Conservation (phyloP, 1,140 invertebrate species). For the Heterodera schachtii region DNA sequence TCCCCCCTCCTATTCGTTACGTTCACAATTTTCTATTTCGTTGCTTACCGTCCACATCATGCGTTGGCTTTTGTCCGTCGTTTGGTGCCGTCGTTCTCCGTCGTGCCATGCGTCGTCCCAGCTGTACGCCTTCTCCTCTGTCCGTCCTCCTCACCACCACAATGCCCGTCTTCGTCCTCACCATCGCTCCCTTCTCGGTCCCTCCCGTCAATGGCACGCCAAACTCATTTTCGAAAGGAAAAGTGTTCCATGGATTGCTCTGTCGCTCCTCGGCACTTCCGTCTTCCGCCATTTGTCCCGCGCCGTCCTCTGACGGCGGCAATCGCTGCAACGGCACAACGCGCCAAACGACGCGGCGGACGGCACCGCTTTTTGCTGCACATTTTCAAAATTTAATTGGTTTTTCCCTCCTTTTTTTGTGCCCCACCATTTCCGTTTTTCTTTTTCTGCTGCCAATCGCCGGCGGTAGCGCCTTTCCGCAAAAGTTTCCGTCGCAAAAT, state of each 20-base stretch:
- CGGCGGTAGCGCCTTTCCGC: background rate
- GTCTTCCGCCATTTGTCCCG: background rate
- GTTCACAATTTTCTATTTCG: too few species aligned
- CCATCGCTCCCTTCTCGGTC: background rate
- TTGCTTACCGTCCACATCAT: background rate
- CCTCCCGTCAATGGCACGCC: background rate
- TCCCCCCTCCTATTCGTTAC: too few species aligned
- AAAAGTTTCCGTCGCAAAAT: conserved; percentile 23
- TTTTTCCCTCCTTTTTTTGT: background rate
- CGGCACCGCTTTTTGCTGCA: background rate
- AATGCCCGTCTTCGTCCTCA: conserved; percentile 14
- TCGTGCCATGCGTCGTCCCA: conserved; percentile 1
- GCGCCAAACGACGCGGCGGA: conserved; percentile 23
- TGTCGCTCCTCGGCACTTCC: background rate
- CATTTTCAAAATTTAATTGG: background rate
- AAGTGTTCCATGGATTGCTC: background rate
- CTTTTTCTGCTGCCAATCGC: conserved; percentile 8
- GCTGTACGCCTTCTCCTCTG: background rate
- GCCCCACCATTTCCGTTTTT: background rate
- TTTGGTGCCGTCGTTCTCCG: conserved; percentile 12
- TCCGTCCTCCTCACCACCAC: background rate
- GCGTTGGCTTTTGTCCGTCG: background rate
- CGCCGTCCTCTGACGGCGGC: background rate
- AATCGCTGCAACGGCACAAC: conserved; percentile 22
- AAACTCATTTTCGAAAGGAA: conserved; percentile 4